Evolutionary conservation across 2,113 vertebrate species (phyloP), one percentile per base, ranked within the genome.

Genomic region (Dermatemys mawii): DNA sequence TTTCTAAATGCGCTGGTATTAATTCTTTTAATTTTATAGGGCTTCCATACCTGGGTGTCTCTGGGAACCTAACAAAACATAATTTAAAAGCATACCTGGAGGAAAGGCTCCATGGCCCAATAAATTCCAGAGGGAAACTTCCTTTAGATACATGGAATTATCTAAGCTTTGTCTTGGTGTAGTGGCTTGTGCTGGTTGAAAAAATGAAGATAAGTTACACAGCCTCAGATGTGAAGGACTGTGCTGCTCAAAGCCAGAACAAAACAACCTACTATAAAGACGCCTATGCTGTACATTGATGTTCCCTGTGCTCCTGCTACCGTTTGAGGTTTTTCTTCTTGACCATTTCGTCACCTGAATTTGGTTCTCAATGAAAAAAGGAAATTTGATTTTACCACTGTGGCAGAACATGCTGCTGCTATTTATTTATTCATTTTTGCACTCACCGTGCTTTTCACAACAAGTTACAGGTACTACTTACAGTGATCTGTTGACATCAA

Each of bases 381-480:
- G 32, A 10, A 81, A 24, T 55, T 8, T 84, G 49, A 46, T 78
- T 48, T 32, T 89, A 22, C 54, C 55, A 19, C 41, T 83, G 78
- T 73, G 53, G 83, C 48, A 84, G 32, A 75, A 75, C 51, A 14
- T 84, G 41, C 32, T n/a, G n/a, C 57, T 46, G 21, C 21, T 70
- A 50, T 50, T 6, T 5, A 27, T 3, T 50, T 70, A 50, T 50
- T 6, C 4, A 27, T 3, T 50, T 82, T 70, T 70, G 60, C 10
- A 67, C 60, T n/a, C 60, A 67, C 54, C 54, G 5, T 67, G 16
- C 81, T 32, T 17, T 88, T 26, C 91, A 49, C 29, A 84, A 13
- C 53, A 82, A 57, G 85, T 84, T 49, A 46, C 73, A 90, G 93
- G 81, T 24, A 21, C 29, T 88, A 51, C n/a, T 13, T 76, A 91